Evolutionary conservation across 2,113 vertebrate genomes (phyloP).

Genomic region (Planiliza haematocheilus): DNA sequence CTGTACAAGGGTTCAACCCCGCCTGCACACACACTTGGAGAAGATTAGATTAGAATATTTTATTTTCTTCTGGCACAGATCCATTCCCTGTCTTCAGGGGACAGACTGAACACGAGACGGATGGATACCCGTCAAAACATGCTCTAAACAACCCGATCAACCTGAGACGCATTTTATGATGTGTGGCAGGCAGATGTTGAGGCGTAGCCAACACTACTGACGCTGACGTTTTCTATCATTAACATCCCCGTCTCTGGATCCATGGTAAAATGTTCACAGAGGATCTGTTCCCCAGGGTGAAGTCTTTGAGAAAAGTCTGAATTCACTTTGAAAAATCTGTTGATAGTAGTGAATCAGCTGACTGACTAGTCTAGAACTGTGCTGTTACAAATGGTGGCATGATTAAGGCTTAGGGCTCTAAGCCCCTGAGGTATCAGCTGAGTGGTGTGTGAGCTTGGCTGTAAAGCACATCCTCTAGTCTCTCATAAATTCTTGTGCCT

Average conservation of each 20-base stretch:
- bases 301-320: neutral
- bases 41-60: neutral
- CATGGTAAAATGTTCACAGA: no score
- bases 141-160: neutral
- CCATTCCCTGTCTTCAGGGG: neutral
- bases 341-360: neutral
- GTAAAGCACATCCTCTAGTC: no score
- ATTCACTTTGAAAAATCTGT: neutral
- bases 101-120: neutral
- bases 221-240: constrained; percentile 46
- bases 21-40: neutral
- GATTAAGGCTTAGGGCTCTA: no score
- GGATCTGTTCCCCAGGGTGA: neutral
- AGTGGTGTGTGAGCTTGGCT: neutral
- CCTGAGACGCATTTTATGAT: constrained; percentile 10
- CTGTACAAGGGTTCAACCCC: neutral
- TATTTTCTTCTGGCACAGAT: neutral
- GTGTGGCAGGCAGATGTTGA: constrained; percentile 56
- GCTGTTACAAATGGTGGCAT: neutral
- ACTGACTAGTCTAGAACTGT: neutral
- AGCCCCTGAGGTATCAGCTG: no score
- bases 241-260: constrained; percentile 23
- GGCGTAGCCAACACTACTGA: constrained; percentile 8
- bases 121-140: constrained; percentile 12
- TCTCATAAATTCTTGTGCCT: no score